phyloP scores from a whole-genome alignment of 2,113 vertebrate genomes.

The Amphiprion percula region DNA sequence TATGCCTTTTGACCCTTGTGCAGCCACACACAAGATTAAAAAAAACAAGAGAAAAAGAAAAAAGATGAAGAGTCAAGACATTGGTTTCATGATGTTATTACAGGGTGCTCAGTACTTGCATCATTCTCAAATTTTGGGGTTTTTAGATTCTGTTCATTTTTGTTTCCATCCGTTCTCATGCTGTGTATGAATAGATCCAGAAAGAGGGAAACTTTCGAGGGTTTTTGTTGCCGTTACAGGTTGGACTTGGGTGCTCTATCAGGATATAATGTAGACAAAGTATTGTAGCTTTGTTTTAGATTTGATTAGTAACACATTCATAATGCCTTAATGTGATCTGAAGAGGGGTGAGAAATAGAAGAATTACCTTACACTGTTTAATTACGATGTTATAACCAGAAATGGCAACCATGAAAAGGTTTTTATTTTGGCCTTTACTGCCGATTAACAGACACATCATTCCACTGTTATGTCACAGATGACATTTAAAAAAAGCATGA shows the following conservation, averaged over 20 bases:
- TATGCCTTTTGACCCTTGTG: constrained; percentile 84
- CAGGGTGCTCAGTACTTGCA: constrained; percentile 81
- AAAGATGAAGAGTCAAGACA: constrained; percentile 73
- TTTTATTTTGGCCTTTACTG: constrained; percentile 65
- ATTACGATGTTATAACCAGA: constrained; percentile 46
- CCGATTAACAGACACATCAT: constrained; percentile 49
- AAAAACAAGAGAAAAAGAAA: constrained; percentile 53
- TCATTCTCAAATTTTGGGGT: constrained; percentile 68
- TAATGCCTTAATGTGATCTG: constrained; percentile 74
- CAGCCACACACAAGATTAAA: constrained; percentile 78
- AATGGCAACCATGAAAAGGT: constrained; percentile 33
- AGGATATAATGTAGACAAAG: constrained; percentile 55
- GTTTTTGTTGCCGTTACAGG: constrained; percentile 45
- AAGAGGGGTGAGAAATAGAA: constrained; percentile 36
- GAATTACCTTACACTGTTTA: constrained; percentile 36
- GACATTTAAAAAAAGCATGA: constrained; percentile 67
- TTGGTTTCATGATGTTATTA: constrained; percentile 77
- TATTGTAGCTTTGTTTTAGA: constrained; percentile 55
- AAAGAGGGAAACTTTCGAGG: constrained; percentile 14
- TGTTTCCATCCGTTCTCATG: constrained; percentile 56
- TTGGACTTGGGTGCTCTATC: constrained; percentile 46
- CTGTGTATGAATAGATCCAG: constrained; percentile 54
- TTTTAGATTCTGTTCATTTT: constrained; percentile 61
- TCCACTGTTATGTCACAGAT: constrained; percentile 51
- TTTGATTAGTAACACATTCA: constrained; percentile 76